Conservation (phyloP, 2,888 invertebrate genomes). For the Caenorhabditis sp. region DNA sequence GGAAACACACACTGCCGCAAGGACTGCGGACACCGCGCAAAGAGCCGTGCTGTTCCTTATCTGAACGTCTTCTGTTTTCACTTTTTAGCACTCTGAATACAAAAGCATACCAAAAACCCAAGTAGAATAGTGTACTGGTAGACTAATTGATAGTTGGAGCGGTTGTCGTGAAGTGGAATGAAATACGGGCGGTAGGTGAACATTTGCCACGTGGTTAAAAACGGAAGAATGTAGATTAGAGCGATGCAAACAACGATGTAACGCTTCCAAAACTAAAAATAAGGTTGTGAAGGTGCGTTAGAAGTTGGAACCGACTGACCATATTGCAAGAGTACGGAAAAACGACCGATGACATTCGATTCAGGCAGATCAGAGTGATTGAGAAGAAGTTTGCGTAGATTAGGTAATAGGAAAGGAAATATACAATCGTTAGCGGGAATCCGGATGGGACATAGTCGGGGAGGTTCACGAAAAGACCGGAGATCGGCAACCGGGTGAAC, state of each 20-base stretch:
- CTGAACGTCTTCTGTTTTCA: slow-evolving; percentile 1
- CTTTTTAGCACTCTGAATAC: neutral
- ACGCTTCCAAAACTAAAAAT: slow-evolving; percentile 32
- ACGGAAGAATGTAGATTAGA: slow-evolving; percentile 21
- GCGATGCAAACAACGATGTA: neutral
- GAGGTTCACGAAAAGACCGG: slow-evolving; percentile 28
- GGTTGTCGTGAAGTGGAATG: slow-evolving; percentile 10
- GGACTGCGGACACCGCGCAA: neutral
- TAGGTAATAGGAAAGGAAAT: slow-evolving; percentile 44
- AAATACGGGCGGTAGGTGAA: slow-evolving; percentile 36
- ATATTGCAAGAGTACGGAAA: slow-evolving; percentile 32
- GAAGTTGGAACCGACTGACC: neutral
- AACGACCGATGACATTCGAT: slow-evolving; percentile 47
- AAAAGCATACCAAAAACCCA: slow-evolving; percentile 7
- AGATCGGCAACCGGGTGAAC: slow-evolving; percentile 39
- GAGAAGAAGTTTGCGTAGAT: slow-evolving; percentile 47
- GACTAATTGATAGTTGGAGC: slow-evolving; percentile 40
- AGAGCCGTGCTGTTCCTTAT: slow-evolving; percentile 31
- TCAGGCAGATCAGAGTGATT: slow-evolving; percentile 42
- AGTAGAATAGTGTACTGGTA: slow-evolving; percentile 5
- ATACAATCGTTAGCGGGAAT: slow-evolving; percentile 10
- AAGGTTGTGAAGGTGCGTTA: neutral
- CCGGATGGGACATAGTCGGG: slow-evolving; percentile 27
- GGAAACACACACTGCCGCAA: slow-evolving; percentile 20
- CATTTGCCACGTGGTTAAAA: slow-evolving; percentile 47